Evolutionary conservation across 2,888 invertebrate genomes (phyloP), one percentile per base, ranked within the genome.

Genomic region (Merodon equestris): DNA sequence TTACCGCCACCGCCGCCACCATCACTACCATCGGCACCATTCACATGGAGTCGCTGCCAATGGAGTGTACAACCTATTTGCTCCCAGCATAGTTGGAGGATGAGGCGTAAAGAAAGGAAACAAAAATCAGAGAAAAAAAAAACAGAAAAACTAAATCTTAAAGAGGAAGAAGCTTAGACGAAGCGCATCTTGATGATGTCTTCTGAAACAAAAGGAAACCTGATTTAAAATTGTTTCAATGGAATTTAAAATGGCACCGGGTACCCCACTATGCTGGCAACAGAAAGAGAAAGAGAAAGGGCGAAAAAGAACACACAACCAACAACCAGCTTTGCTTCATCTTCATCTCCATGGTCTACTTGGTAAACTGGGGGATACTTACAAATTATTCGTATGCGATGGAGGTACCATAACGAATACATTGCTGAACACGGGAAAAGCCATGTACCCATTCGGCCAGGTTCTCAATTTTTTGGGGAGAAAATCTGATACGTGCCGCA

Each of bases 171-270:
- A 74, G 64, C 79, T 79, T 79, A 79, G 79, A 74, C 63, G 79
- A 79, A 79, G 79, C 79, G 79, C 79, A 79, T 79, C 74, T 79
- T 74, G 79, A 79, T 70, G 68, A 70, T 79, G 74, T 63, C 67
- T 79, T 79, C 67, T 79, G 79, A 64, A 82, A 81, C 74, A 82
- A 82, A 56, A 75, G 72, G 70, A 75, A 82, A 82, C 82, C 66
- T 71, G 68, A 82, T 70, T 79, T 82, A 83, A 83, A 83, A 82
- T 83, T 81, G 82, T 74, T 83, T 82, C 76, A 82, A 79, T 83
- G 82, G 82, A 83, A 82, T 83, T 83, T 83, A 83, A 83, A 83
- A 83, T 83, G 82, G 82, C 79, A 79, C 79, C 79, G 75, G n/a
- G 81, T 57, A 64, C 13, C 64, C 5, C 50, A 58, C 47, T 44